These are phyloP conservation scores for Heliconius ismenius DNA, from an alignment of 2,888 invertebrate genomes.

Conservation along the genomic window DNA sequence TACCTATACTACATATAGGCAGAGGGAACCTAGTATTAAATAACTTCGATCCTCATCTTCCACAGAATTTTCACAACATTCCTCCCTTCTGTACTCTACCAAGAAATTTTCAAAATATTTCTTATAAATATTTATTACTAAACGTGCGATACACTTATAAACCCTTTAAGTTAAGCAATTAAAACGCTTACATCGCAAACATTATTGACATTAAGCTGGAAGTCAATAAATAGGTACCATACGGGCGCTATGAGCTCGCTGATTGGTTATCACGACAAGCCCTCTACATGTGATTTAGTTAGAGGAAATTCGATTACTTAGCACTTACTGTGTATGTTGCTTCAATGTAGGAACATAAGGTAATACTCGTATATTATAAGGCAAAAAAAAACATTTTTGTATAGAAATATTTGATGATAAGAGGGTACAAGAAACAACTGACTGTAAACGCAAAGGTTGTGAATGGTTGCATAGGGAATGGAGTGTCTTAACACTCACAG, in stretches of 20 bases:
- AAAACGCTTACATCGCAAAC: not conserved
- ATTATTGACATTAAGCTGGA: not conserved
- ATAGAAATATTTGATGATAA: no score
- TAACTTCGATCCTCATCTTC: no score
- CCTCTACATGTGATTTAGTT: not conserved
- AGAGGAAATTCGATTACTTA: not conserved
- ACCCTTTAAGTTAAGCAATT: not conserved
- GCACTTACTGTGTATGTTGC: not conserved
- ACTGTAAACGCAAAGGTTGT: no score
- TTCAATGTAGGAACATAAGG: not conserved
- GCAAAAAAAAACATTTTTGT: no score
- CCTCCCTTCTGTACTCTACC: not conserved
- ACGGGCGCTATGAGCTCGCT: not conserved
- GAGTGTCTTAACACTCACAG: not conserved
- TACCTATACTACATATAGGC: no score
- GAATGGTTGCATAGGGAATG: not conserved
- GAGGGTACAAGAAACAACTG: no score
- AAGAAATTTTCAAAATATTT: not conserved
- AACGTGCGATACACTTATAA: not conserved
- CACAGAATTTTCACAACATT: no score
- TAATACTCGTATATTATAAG: not conserved
- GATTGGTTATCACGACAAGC: slow-evolving; percentile 1
- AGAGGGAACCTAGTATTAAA: no score
- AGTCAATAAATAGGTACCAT: slow-evolving; percentile 1
- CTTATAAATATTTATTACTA: not conserved